These are phyloP conservation scores for Oceanodroma leucorhoa DNA, from an alignment of 2,797 vertebrate species.

Conservation along the genomic window DNA sequence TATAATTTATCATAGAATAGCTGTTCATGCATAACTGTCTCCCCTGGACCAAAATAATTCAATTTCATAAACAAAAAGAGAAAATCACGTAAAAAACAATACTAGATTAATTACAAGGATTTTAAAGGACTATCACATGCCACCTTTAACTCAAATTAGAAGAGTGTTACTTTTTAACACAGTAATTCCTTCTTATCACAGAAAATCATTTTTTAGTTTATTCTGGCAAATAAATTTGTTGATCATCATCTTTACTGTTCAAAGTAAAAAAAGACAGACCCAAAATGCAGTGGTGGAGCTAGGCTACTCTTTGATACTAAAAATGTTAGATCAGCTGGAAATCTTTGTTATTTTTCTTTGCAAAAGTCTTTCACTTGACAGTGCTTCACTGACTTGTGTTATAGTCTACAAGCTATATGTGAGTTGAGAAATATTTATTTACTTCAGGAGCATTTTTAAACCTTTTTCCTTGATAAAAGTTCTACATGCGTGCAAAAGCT, in stretches of 20 bases:
- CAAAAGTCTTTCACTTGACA: neutral
- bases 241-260: neutral
- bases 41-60: neutral
- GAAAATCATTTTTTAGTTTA: neutral
- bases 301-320: neutral
- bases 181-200: neutral
- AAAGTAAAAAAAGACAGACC: neutral
- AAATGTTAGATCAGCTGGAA: neutral
- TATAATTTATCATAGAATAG: slow-evolving; percentile 16
- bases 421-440: neutral
- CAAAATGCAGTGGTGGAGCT: neutral
- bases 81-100: neutral
- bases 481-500: neutral
- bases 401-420: neutral
- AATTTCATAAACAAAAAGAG: neutral
- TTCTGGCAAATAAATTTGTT: neutral
- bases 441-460: neutral
- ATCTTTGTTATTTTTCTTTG: neutral
- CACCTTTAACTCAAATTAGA: neutral
- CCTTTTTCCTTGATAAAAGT: neutral
- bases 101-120: neutral
- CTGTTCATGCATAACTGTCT: neutral
- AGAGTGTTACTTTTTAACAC: neutral
- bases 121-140: neutral
- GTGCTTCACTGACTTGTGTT: neutral